These are phyloP conservation scores for Pipistrellus pipistrellus DNA, from an alignment of 2,797 vertebrate species.

Conservation along the genomic window DNA sequence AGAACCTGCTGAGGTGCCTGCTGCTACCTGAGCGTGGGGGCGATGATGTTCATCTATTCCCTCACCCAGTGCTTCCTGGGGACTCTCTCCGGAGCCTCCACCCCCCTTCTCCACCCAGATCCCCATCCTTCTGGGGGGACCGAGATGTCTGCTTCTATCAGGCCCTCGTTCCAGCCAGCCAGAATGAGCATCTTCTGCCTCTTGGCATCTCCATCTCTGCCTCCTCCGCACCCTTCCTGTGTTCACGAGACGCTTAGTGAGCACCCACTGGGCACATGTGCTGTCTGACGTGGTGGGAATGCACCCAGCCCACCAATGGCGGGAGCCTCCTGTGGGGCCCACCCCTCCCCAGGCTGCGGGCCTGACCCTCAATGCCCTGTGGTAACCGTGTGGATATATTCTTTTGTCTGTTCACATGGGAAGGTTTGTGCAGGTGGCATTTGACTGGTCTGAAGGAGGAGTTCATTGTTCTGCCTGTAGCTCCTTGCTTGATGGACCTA, in stretches of 20 bases:
- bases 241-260: too few species aligned
- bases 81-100: neutral
- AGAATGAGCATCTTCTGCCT: neutral
- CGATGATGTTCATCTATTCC: fast-evolving
- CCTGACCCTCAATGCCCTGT: neutral
- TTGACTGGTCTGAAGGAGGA: neutral
- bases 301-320: fast-evolving
- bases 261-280: fast-evolving
- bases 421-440: neutral
- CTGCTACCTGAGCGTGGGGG: neutral
- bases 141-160: fast-evolving
- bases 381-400: fast-evolving
- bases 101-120: too few species aligned
- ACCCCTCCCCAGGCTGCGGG: fast-evolving
- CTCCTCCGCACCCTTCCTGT: fast-evolving
- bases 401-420: fast-evolving
- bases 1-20: fast-evolving
- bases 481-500: fast-evolving
- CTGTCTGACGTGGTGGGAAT: neutral
- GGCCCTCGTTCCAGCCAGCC: neutral
- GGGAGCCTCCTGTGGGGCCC: neutral
- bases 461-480: fast-evolving
- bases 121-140: neutral
- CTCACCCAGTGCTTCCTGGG: too few species aligned
- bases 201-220: neutral